Percentiles rank a stretch among this genome's conserved stretches.
Conservation (phyloP, 2,797 vertebrate species). For the Hemitrygon akajei region DNA sequence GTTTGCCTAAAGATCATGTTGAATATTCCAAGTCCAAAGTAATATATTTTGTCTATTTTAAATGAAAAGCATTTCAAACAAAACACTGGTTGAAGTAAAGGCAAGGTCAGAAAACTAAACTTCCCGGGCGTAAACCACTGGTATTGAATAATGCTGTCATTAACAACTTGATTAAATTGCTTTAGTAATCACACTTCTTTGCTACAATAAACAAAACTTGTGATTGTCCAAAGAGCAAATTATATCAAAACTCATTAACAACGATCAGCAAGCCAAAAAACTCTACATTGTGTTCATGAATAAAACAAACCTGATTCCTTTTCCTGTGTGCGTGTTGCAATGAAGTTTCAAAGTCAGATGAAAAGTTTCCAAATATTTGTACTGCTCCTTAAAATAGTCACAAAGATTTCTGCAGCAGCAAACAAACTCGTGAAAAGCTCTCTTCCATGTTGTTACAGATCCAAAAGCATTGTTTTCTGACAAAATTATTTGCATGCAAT, state of each 20-base stretch:
- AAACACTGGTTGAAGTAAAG: background rate
- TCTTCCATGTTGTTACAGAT: slow-evolving; percentile 23
- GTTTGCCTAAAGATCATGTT: too few relatives aligned
- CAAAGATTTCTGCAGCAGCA: slow-evolving; percentile 13
- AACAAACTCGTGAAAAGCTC: slow-evolving; percentile 2
- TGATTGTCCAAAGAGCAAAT: background rate
- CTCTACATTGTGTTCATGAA: slow-evolving; percentile 23
- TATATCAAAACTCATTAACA: background rate
- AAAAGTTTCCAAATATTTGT: slow-evolving; percentile 26
- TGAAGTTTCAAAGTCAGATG: background rate
- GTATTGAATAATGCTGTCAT: background rate
- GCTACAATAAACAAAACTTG: background rate
- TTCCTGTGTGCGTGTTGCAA: background rate
- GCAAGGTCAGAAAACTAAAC: background rate
- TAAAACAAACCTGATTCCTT: slow-evolving; percentile 31
- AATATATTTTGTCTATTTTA: background rate
- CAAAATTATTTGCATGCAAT: background rate
- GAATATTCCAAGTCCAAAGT: background rate
- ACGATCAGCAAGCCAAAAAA: background rate
- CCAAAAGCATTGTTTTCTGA: slow-evolving; percentile 22
- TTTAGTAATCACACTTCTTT: background rate
- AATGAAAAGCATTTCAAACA: background rate
- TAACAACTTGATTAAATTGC: background rate
- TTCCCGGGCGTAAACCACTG: background rate
- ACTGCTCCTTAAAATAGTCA: background rate